Base-by-base conservation (phyloP, 2,888 invertebrate genomes). In the Cheilosia pagana region DNA sequence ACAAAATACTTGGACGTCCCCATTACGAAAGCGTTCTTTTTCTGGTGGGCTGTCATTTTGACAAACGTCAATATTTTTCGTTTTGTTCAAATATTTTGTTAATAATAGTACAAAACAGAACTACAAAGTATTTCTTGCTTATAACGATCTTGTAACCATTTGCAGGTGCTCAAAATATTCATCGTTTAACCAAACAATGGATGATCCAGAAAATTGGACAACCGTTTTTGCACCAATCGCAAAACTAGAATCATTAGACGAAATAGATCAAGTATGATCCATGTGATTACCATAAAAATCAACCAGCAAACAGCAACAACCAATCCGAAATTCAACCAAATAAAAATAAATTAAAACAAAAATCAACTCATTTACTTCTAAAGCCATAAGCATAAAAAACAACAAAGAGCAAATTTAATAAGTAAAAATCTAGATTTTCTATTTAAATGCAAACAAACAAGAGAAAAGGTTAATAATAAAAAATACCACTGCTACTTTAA, bases 171-270 rank as follows among this genome's bases (percentile, higher is more conserved):
- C 89, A 87, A 89, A 89, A 87, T 89, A 88, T 76, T 88, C 89
- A 70, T 89, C 89, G 45, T 89, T 89, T 68, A 89, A 89, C 85
- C 89, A 89, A 88, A 88, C 89, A 67, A 88, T 88, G 87, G 89
- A 89, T 50, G 89, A 89, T 82, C 76, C 87, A n/a, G 89, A 89
- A 60, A 88, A 88, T 81, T 89, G 89, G 89, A 88, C 88, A 75
- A 89, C 88, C 71, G 87, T 88, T 68, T 89, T 89, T 82, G 94
- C 94, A 86, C 95, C 94, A 48, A 94, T 95, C 87, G 95, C 94
- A 71, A 93, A 94, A 90, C 92, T 94, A 88, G 95, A 95, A 90
- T 94, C 94, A 52, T 90, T 94, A 88, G 95, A 94, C 89, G 94
- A 94, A 91, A 93, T 94, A 90, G 94, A 92, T 89, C 92, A 93